Evolutionary conservation across 2,797 vertebrate genomes (phyloP).

Genomic region (Lepidocolaptes lacrymiger): DNA sequence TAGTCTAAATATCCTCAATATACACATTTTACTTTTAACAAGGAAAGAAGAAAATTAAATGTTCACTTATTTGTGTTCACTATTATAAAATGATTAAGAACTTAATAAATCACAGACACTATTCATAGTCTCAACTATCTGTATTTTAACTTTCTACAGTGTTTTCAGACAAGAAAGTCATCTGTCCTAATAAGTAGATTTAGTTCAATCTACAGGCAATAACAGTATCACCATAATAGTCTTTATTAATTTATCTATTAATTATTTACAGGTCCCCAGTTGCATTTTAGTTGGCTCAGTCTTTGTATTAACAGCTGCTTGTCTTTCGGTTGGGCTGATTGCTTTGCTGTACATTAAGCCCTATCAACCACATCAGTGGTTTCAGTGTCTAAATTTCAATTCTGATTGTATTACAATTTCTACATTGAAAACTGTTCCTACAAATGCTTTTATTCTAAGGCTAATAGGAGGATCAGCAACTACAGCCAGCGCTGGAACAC

Average conservation of each 20-base stretch:
- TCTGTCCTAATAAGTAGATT: not conserved
- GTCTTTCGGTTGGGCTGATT: not conserved
- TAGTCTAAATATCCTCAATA: not conserved
- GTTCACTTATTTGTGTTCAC: not conserved
- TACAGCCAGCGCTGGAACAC: not conserved
- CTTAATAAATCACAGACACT: not conserved
- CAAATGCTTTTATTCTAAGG: not conserved
- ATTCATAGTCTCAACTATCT: not conserved
- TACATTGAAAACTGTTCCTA: not conserved
- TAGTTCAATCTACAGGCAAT: not conserved
- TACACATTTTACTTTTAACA: not conserved
- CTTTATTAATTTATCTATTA: not conserved
- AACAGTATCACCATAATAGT: not conserved
- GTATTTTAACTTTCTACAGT: not conserved
- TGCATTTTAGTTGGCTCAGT: not conserved
- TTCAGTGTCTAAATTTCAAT: not conserved
- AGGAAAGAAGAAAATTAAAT: not conserved
- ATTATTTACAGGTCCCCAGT: constrained; percentile 5
- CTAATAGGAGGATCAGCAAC: fast-evolving
- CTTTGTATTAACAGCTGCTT: not conserved
- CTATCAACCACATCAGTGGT: not conserved
- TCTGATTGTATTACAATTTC: not conserved
- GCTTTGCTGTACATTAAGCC: not conserved
- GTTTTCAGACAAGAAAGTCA: not conserved
- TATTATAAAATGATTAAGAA: not conserved